A percentile compares a stretch with the other conserved stretches of the same genome.
Conservation (phyloP, 1,140 invertebrate genomes). For the Drosophila ananassae region DNA sequence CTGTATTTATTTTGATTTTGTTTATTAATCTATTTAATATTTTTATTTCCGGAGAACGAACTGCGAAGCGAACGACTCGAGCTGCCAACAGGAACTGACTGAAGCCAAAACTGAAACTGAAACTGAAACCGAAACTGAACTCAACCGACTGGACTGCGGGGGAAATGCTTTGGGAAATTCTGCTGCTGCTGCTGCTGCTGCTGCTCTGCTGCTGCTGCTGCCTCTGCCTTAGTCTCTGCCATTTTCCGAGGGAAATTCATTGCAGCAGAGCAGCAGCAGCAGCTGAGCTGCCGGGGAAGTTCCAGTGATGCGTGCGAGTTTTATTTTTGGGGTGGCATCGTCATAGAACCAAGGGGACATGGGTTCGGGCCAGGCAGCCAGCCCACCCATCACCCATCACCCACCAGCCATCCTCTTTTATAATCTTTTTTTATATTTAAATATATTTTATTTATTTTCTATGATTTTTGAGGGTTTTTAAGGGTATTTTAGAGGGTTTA, state of each 20-base stretch:
- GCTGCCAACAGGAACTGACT: conserved; percentile 38
- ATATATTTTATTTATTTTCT: background rate
- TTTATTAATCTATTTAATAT: background rate
- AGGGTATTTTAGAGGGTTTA: too few relatives aligned
- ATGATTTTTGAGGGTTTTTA: too few relatives aligned
- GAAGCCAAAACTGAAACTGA: conserved; percentile 10
- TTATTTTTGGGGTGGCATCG: conserved; percentile 44
- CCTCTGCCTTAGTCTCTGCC: background rate
- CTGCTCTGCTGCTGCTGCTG: background rate
- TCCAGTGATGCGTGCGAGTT: conserved; percentile 38
- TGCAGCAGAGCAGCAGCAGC: background rate
- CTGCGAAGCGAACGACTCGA: conserved; percentile 29
- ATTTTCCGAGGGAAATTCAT: conserved; percentile 31
- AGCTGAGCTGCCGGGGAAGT: conserved; percentile 21
- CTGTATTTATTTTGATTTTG: background rate
- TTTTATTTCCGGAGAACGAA: background rate
- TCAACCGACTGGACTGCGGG: conserved; percentile 7
- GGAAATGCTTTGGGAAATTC: conserved; percentile 31
- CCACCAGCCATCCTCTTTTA: background rate
- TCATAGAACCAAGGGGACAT: background rate
- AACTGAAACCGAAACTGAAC: conserved; percentile 36
- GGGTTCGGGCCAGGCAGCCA: background rate
- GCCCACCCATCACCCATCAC: background rate
- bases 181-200: conserved; percentile 17
- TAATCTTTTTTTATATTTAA: background rate